Percentiles rank a stretch among this genome's conserved stretches.
phyloP scores from a whole-genome alignment of 2,113 vertebrate genomes.

The Melanerpes formicivorus region DNA sequence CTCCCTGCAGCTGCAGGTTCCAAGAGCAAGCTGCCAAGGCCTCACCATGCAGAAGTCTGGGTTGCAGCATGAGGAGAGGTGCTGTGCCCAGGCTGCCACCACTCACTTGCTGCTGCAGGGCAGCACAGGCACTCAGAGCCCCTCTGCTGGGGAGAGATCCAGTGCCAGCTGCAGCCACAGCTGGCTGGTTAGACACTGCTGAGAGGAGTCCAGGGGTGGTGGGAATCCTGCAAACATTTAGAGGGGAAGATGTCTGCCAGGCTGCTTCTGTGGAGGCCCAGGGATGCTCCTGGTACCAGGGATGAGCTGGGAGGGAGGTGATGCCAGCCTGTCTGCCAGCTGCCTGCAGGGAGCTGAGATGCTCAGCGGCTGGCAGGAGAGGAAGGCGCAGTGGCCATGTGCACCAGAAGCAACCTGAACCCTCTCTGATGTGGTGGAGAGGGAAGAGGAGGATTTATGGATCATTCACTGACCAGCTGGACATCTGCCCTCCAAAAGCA shows the following conservation, averaged over 20 bases:
- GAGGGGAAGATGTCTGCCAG: neutral
- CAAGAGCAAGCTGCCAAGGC: neutral
- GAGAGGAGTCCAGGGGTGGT: neutral
- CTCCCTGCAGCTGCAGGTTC: neutral
- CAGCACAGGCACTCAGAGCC: neutral
- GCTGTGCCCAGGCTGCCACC: neutral
- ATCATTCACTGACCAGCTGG: neutral
- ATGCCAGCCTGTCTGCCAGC: neutral
- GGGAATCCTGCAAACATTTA: neutral
- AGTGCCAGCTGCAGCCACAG: neutral
- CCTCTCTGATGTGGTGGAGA: neutral
- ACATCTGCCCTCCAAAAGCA: neutral
- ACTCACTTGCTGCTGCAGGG: neutral
- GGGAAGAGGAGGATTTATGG: neutral
- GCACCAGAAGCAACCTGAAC: neutral
- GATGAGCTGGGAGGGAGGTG: accelerated
- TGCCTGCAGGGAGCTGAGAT: neutral
- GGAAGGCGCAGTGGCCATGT: neutral
- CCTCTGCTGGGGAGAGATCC: neutral
- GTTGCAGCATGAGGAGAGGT: neutral
- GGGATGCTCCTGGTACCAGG: neutral
- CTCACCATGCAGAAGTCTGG: neutral
- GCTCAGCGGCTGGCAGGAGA: neutral
- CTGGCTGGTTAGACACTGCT: neutral
- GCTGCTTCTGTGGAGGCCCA: neutral